Evolutionary conservation across 2,113 vertebrate genomes (phyloP).

Genomic region (Mastomys coucha): DNA sequence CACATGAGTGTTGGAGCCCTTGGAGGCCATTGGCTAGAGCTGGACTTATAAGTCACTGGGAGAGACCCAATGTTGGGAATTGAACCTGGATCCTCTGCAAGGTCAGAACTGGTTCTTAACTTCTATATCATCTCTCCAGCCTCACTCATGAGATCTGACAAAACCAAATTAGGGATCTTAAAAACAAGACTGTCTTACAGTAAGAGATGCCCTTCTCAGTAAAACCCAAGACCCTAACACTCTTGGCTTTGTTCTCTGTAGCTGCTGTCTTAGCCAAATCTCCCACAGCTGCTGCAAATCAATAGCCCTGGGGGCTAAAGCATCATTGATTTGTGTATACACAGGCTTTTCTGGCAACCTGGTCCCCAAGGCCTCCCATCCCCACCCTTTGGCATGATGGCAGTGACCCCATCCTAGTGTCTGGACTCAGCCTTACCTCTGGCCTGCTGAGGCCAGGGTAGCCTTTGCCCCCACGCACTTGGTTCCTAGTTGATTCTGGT

Average conservation of each 20-base stretch:
- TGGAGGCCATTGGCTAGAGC: neutral
- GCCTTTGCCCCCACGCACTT: neutral
- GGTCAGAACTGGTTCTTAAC: neutral
- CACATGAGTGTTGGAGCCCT: neutral
- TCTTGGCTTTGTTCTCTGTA: neutral
- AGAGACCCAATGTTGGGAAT: neutral
- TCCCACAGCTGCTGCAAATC: neutral
- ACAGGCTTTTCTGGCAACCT: neutral
- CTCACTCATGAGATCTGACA: neutral
- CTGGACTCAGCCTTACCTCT: neutral
- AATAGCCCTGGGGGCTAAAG: neutral
- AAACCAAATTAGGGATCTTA: constrained; percentile 10
- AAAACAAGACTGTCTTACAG: neutral
- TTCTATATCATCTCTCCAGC: neutral
- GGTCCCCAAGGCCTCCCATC: neutral
- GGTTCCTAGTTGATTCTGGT: neutral
- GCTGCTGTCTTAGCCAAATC: neutral
- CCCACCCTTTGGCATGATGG: neutral
- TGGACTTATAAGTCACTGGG: too few relatives aligned
- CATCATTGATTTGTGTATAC: neutral
- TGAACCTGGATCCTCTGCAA: too few relatives aligned
- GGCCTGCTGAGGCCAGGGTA: neutral
- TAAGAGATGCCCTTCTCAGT: neutral
- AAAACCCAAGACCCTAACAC: neutral
- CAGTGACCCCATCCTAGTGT: neutral